phyloP scores from a whole-genome alignment of 2,797 vertebrate species.

The Myotis daubentonii region DNA sequence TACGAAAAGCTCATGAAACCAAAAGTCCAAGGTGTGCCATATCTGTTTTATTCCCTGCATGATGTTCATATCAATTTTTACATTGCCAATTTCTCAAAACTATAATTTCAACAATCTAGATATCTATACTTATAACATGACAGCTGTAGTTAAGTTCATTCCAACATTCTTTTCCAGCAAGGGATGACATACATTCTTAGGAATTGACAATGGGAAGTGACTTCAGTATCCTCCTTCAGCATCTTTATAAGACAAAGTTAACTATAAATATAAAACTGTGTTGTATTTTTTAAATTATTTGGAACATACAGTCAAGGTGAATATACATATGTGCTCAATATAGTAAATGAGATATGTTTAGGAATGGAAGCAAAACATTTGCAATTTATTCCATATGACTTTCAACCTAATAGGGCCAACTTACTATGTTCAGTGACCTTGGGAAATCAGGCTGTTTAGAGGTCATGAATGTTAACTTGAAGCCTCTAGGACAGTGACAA shows the following conservation, averaged over 20 bases:
- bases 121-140: background rate
- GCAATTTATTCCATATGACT: conserved; percentile 45
- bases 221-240: background rate
- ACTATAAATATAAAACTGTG: background rate
- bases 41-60: background rate
- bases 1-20: background rate
- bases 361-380: conserved; percentile 28
- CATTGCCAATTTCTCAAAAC: background rate
- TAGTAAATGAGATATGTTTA: conserved; percentile 27
- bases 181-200: background rate
- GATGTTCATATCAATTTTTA: background rate
- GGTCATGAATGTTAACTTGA: conserved; percentile 30
- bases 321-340: background rate
- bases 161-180: background rate
- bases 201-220: background rate
- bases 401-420: conserved; percentile 12
- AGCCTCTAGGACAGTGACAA: conserved; percentile 18
- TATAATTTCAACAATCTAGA: background rate
- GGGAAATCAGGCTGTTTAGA: conserved; percentile 52
- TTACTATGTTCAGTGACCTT: background rate
- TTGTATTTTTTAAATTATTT: background rate
- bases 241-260: background rate
- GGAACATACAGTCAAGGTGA: background rate
- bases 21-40: background rate
- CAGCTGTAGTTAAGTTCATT: background rate